Conservation (phyloP, 64 coral and sea anemone genomes). For the Pocillopora verrucosa region DNA sequence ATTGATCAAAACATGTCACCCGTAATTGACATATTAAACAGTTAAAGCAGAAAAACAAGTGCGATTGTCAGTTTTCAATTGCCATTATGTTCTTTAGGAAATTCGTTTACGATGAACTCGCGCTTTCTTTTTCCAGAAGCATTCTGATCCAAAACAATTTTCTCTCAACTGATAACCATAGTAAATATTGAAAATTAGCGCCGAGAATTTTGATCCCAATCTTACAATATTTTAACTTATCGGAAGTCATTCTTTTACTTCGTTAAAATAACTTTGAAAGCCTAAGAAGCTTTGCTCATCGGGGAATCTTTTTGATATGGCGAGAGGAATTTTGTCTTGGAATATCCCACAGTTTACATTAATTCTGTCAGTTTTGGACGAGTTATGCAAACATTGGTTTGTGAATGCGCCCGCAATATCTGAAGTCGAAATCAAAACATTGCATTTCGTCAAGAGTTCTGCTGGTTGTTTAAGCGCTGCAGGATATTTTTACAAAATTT, state of each 20-base stretch:
- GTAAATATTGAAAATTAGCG: not conserved
- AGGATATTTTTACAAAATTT: slow-evolving; percentile 15
- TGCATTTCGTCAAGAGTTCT: not conserved
- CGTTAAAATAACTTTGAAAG: not conserved
- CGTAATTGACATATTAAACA: too few species aligned
- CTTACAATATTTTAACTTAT: not conserved
- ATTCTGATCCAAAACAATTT: not conserved
- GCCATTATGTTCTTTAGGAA: too few species aligned
- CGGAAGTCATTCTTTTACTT: not conserved
- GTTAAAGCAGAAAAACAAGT: too few species aligned
- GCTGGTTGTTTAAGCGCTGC: slow-evolving; percentile 27
- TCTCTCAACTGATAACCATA: not conserved
- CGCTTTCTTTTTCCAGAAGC: not conserved
- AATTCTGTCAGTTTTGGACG: not conserved
- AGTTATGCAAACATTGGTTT: slow-evolving; percentile 9
- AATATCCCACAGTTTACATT: not conserved
- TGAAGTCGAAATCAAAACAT: slow-evolving; percentile 15
- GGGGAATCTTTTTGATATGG: not conserved
- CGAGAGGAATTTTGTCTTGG: too few species aligned
- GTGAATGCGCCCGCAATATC: not conserved
- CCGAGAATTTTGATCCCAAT: not conserved
- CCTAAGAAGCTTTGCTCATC: not conserved
- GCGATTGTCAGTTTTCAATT: too few species aligned
- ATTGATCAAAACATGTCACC: too few species aligned
- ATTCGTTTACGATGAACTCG: too few species aligned